Base-by-base conservation (phyloP, 2,113 vertebrate genomes). In the Eira barbara region DNA sequence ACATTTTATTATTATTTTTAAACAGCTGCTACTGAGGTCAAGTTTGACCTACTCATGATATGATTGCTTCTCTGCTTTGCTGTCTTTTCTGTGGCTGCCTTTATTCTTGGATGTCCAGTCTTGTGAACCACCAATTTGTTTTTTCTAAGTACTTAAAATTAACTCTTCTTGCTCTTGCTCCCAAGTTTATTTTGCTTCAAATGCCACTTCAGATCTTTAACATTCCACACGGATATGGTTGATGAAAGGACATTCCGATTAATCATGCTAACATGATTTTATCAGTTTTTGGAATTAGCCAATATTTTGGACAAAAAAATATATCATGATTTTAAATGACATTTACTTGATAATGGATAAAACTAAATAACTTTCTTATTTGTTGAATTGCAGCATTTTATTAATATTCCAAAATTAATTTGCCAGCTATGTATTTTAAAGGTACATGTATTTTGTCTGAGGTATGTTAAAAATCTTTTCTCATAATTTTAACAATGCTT, bases 1-100 rank as follows among this genome's bases (percentile, higher is more conserved):
- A 63, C 92, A 89, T 96, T 96, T 97, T 95, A 97, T 96, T 97
- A 96, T 96, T 96, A 92, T 80, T 94, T 97, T 97, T 98, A 96
- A 97, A 78, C 83, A 96, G 89, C 94, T 87, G 23, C 79, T 92
- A 80, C 76, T 93, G 92, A 90, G 90, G 91, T 90, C 47, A 97
- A 90, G 74, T 96, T 90, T 91, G 85, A 85, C 80, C 83, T 93
- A 57, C 55, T 93, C 73, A 15, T 89, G 83, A 71, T 96, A 79
- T 57, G 85, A 97, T 95, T 89, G 90, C 83, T 79, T 93, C 67
- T 79, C 61, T 84, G 29, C 71, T 81, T 96, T 67, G 59, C 17
- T 82, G 36, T 91, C 25, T 83, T 96, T 78, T 93, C 65, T 82
- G 17, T n/a, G 21, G 31, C 65, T 96, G 81, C 55, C n/a, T 89